Conservation (phyloP, 37 sponge, comb jelly and placozoan species). For the Spongilla lacustris region DNA sequence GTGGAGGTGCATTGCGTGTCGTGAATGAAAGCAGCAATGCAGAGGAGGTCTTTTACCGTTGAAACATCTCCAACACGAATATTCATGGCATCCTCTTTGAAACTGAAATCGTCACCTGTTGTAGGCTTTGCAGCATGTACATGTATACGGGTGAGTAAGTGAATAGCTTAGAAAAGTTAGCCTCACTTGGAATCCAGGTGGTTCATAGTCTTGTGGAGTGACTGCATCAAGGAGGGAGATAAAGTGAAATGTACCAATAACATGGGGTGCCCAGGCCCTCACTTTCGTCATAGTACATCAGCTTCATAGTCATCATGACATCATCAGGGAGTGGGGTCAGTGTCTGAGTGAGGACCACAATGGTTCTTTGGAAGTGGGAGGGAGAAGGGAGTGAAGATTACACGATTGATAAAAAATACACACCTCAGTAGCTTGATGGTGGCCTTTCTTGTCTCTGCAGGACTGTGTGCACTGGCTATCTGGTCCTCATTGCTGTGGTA, state of each 20-base stretch:
- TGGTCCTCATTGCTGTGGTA: slow-evolving; percentile 58
- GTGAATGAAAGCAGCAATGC: not conserved
- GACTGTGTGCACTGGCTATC: slow-evolving; percentile 63
- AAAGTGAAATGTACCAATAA: not conserved
- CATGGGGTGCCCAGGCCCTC: not conserved
- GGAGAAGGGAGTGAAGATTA: too few species aligned
- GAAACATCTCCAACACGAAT: slow-evolving; percentile 77
- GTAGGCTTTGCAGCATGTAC: too few species aligned
- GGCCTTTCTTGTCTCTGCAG: slow-evolving; percentile 79
- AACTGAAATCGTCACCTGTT: slow-evolving; percentile 44
- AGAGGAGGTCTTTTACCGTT: slow-evolving; percentile 39
- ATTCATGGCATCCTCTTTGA: slow-evolving; percentile 63
- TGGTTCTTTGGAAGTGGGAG: slow-evolving; percentile 75
- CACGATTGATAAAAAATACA: not conserved
- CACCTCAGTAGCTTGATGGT: slow-evolving; percentile 84
- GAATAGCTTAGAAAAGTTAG: too few species aligned
- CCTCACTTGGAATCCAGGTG: slow-evolving; percentile 75
- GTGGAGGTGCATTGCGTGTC: not conserved
- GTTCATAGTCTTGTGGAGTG: slow-evolving; percentile 89
- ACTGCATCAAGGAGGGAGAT: slow-evolving; percentile 32
- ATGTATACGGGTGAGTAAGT: too few species aligned
- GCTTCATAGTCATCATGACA: slow-evolving; percentile 95
- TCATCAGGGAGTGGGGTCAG: slow-evolving; percentile 89
- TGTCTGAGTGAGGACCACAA: slow-evolving; percentile 93
- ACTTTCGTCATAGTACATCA: slow-evolving; percentile 87